Conservation (phyloP, 1,140 invertebrate genomes). For the Choristoneura fumiferana region DNA sequence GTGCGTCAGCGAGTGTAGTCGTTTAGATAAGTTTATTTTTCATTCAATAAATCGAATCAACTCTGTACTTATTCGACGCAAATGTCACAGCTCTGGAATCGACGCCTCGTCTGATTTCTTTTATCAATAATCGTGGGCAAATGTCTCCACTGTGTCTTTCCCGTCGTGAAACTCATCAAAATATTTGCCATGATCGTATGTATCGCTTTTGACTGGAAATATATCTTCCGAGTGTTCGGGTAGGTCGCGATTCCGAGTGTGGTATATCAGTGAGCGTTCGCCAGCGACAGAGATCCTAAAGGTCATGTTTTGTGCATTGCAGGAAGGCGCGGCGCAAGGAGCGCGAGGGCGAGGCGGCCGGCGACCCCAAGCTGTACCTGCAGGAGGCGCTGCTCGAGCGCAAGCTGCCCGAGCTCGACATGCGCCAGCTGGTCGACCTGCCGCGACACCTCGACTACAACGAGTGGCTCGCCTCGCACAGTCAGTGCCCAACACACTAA, state of each 20-base stretch:
- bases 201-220: not conserved
- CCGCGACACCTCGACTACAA: slow-evolving; percentile 97
- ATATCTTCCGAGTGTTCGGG: not conserved
- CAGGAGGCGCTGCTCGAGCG: slow-evolving; percentile 95
- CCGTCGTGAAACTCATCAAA: not conserved
- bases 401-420: slow-evolving; percentile 94
- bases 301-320: slow-evolving; percentile 53
- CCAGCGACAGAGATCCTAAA: not conserved
- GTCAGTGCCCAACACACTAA: slow-evolving; percentile 81
- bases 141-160: not conserved
- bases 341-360: slow-evolving; percentile 90
- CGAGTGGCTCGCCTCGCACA: slow-evolving; percentile 99
- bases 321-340: slow-evolving; percentile 99
- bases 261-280: no score
- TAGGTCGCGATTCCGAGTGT: not conserved
- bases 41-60: not conserved
- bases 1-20: no score
- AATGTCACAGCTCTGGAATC: no score
- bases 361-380: slow-evolving; percentile 96
- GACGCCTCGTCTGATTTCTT: no score
- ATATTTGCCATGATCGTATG: no score
- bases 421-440: slow-evolving; percentile 94
- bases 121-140: no score
- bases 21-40: not conserved
- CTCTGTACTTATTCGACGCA: not conserved